These are phyloP conservation scores for Lepus timidus DNA, from an alignment of 2,113 vertebrate species.

Conservation along the genomic window DNA sequence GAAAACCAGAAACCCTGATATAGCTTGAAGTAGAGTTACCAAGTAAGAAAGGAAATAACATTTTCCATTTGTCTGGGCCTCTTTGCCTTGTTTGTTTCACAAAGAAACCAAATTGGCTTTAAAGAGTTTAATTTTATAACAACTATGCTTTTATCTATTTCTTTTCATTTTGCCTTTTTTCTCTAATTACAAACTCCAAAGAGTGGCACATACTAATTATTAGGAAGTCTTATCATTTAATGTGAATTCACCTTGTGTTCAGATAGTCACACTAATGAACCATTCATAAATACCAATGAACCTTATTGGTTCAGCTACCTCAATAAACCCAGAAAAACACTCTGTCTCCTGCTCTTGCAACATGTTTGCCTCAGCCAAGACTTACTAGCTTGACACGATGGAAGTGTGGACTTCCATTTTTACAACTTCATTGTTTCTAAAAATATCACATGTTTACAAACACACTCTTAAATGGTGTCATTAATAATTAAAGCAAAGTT, in stretches of 20 bases:
- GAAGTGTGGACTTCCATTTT: conserved; percentile 15
- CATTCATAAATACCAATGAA: conserved; percentile 75
- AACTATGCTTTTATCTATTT: conserved; percentile 72
- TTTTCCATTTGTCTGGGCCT: conserved; percentile 19
- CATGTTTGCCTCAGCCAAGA: not conserved
- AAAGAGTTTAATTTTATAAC: conserved; percentile 73
- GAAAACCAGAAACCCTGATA: conserved; percentile 43
- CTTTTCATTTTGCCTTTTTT: conserved; percentile 72
- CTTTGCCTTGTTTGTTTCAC: conserved; percentile 62
- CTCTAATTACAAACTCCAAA: conserved; percentile 77
- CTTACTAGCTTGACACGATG: conserved; percentile 4
- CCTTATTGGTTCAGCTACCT: conserved; percentile 34
- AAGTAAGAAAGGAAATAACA: conserved; percentile 33
- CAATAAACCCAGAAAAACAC: conserved; percentile 21
- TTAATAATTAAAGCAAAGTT: conserved; percentile 61
- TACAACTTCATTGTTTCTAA: conserved; percentile 52
- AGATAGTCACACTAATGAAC: conserved; percentile 77
- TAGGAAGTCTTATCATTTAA: conserved; percentile 82
- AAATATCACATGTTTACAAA: conserved; percentile 63
- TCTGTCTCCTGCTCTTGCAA: not conserved
- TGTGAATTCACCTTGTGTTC: conserved; percentile 75
- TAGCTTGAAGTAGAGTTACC: conserved; percentile 8
- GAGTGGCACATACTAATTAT: conserved; percentile 77
- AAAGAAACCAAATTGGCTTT: conserved; percentile 72
- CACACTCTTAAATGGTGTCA: not conserved